These are phyloP conservation scores for Philopotamus ludificatus DNA, from an alignment of 1,140 invertebrate species.

Conservation along the genomic window DNA sequence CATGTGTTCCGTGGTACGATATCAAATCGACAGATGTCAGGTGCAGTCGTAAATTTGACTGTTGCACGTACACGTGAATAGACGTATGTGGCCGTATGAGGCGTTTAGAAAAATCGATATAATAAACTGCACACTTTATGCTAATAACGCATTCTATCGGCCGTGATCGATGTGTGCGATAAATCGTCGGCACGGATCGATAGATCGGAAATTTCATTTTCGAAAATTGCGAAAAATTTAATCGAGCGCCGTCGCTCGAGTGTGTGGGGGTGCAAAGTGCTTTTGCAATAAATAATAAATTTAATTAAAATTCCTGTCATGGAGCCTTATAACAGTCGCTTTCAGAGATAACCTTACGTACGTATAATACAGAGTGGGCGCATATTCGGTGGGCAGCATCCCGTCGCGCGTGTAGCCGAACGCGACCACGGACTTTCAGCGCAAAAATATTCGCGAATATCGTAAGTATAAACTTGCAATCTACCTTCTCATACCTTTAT, in stretches of 20 bases:
- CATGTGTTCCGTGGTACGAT: not conserved
- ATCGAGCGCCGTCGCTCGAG: conserved; percentile 5
- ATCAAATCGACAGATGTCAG: not conserved
- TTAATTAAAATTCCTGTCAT: conserved; percentile 42
- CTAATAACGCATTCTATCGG: too few relatives aligned
- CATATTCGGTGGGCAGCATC: conserved; percentile 11
- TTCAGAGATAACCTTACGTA: conserved; percentile 31
- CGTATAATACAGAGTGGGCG: conserved; percentile 22
- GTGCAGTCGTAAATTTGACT: too few relatives aligned
- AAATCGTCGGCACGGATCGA: not conserved
- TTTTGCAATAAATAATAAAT: conserved; percentile 42
- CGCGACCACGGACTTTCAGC: conserved; percentile 22
- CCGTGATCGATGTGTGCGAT: too few relatives aligned
- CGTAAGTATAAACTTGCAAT: conserved; percentile 37
- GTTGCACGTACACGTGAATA: too few relatives aligned
- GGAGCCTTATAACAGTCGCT: conserved; percentile 38
- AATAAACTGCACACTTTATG: too few relatives aligned
- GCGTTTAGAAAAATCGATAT: too few relatives aligned
- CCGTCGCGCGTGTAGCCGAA: not conserved
- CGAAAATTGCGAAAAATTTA: conserved; percentile 5
- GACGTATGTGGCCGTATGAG: too few relatives aligned
- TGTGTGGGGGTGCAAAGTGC: conserved; percentile 28
- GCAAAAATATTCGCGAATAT: conserved; percentile 38
- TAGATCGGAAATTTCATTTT: not conserved
- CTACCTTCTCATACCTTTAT: conserved; percentile 39